A percentile compares a stretch with the other conserved stretches of the same genome.
Evolutionary conservation across 2,113 vertebrate genomes (phyloP).

Genomic region (Trematomus loennbergii): DNA sequence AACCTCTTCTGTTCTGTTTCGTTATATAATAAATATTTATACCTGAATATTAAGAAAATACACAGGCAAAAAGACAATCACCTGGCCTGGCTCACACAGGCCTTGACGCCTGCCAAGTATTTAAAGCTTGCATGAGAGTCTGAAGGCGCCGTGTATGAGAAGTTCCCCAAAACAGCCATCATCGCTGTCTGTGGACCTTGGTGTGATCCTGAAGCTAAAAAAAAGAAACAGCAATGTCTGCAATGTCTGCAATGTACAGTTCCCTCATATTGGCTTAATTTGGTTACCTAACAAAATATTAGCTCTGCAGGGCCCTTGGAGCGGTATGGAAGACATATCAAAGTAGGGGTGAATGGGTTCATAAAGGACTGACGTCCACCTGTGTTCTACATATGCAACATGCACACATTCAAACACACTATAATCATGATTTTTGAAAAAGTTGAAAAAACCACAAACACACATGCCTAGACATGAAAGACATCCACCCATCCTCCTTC

Average conservation of each 20-base stretch:
- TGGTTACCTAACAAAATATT: slow-evolving; percentile 56
- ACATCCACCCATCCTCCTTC: slow-evolving; percentile 38
- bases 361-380: slow-evolving; percentile 44
- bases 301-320: slow-evolving; percentile 30
- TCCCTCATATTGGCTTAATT: slow-evolving; percentile 38
- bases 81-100: slow-evolving; percentile 46
- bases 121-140: slow-evolving; percentile 57
- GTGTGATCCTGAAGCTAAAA: slow-evolving; percentile 70
- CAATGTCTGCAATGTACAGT: slow-evolving; percentile 8
- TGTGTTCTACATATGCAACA: slow-evolving; percentile 34
- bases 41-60: slow-evolving; percentile 57
- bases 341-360: slow-evolving; percentile 43
- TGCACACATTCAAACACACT: slow-evolving; percentile 5
- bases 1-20: slow-evolving; percentile 43
- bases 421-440: slow-evolving; percentile 36
- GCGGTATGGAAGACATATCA: slow-evolving; percentile 14
- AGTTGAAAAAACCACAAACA: neutral
- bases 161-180: slow-evolving; percentile 44
- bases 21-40: slow-evolving; percentile 66
- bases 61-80: slow-evolving; percentile 59
- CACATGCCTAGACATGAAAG: slow-evolving; percentile 52
- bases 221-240: slow-evolving; percentile 49
- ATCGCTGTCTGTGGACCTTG: slow-evolving; percentile 38
- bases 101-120: slow-evolving; percentile 50
- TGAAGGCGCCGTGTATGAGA: slow-evolving; percentile 34